Conservation (phyloP, 2,797 vertebrate species). For the Pangasius djambal region DNA sequence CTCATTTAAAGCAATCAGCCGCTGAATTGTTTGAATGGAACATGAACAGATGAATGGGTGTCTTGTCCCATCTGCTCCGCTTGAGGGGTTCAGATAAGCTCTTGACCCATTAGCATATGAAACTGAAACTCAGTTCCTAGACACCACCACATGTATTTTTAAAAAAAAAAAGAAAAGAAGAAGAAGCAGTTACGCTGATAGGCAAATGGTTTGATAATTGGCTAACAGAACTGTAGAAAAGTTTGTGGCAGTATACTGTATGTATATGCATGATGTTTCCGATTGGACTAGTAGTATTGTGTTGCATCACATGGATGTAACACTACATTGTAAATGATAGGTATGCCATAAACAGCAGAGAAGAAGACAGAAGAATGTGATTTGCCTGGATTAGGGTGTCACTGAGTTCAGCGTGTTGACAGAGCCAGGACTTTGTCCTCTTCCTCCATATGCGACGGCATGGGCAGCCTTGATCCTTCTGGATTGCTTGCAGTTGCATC, state of each 20-base stretch:
- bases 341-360: constrained; percentile 6
- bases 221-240: background rate
- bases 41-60: constrained; percentile 18
- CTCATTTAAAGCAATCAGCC: constrained; percentile 17
- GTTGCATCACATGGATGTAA: constrained; percentile 39
- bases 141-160: background rate
- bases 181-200: too few species aligned
- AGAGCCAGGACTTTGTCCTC: constrained; percentile 49
- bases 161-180: background rate
- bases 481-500: constrained; percentile 62
- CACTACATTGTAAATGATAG: background rate
- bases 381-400: constrained; percentile 44
- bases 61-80: constrained; percentile 26
- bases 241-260: background rate
- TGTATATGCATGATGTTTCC: background rate
- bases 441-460: constrained; percentile 38
- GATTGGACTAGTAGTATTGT: background rate
- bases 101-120: constrained; percentile 5
- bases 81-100: background rate
- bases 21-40: constrained; percentile 10
- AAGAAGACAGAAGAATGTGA: background rate
- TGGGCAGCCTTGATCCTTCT: constrained; percentile 45
- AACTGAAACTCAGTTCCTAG: constrained; percentile 12
- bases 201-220: background rate
- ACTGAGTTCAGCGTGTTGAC: constrained; percentile 32